Conservation (phyloP, 2,888 invertebrate genomes). For the Polydrusus tereticollis region DNA sequence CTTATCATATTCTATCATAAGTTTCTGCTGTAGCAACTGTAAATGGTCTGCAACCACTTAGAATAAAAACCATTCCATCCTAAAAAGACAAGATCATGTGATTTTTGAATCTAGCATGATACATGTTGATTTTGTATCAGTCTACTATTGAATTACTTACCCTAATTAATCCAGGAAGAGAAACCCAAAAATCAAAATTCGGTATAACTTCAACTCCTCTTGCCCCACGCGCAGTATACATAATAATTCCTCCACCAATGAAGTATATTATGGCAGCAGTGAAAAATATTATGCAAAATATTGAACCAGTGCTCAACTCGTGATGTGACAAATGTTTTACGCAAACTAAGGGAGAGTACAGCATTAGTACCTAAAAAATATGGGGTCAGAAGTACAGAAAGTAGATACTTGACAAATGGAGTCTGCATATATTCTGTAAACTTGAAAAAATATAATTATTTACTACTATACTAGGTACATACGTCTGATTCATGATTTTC, state of each 20-base stretch:
- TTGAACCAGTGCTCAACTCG: conserved; percentile 74
- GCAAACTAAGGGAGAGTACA: conserved; percentile 71
- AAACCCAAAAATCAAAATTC: conserved; percentile 80
- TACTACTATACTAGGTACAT: conserved; percentile 22
- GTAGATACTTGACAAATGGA: no score
- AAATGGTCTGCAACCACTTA: conserved; percentile 73
- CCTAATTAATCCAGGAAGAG: conserved; percentile 76
- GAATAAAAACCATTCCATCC: conserved; percentile 75
- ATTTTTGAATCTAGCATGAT: no score
- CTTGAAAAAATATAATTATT: no score
- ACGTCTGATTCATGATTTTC: conserved; percentile 36
- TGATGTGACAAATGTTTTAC: conserved; percentile 62
- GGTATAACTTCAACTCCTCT: conserved; percentile 81
- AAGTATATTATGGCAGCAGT: conserved; percentile 73
- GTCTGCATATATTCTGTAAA: no score
- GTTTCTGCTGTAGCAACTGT: conserved; percentile 63
- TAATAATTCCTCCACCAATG: conserved; percentile 75
- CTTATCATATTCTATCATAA: conserved; percentile 69
- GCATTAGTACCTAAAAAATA: conserved; percentile 66
- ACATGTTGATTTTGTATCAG: no score
- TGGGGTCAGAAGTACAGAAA: no score
- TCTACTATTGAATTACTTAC: neutral
- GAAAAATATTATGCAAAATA: conserved; percentile 75
- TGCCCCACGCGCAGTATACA: conserved; percentile 79
- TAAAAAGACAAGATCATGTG: conserved; percentile 63